phyloP scores from a whole-genome alignment of 2,797 vertebrate species.

The Alca torda region DNA sequence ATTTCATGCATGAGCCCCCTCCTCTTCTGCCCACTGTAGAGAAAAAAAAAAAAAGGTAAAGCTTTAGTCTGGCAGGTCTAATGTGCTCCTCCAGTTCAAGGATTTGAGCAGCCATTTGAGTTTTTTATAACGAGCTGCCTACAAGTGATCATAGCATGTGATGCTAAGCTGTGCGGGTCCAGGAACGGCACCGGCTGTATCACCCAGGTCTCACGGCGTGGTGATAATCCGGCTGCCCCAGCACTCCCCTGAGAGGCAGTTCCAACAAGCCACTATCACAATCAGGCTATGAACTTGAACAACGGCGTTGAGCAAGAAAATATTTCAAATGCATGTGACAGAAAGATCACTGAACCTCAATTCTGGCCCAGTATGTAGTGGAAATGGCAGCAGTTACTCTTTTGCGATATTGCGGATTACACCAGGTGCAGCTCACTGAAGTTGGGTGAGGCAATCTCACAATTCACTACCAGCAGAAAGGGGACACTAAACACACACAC shows the following conservation, averaged over 20 bases:
- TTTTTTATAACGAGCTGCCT: neutral
- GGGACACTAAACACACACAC: neutral
- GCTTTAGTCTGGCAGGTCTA: neutral
- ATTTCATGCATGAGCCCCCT: neutral
- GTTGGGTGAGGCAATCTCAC: neutral
- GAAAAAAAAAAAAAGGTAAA: neutral
- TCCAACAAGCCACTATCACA: neutral
- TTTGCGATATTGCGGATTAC: neutral
- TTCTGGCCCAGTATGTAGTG: neutral
- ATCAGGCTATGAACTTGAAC: neutral
- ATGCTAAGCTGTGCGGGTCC: neutral
- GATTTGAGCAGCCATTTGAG: neutral
- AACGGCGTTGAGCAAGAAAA: neutral
- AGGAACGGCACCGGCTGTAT: neutral
- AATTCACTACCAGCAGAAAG: neutral
- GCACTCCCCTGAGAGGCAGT: neutral
- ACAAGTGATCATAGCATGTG: neutral
- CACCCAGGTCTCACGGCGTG: neutral
- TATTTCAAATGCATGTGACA: neutral
- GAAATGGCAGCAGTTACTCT: neutral
- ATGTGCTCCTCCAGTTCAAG: neutral
- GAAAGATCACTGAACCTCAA: neutral
- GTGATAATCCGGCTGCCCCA: neutral
- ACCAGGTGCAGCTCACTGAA: neutral
- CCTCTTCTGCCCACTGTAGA: neutral